phyloP scores from a whole-genome alignment of 2,888 invertebrate genomes.

The Eumacrocentrus americanus region DNA sequence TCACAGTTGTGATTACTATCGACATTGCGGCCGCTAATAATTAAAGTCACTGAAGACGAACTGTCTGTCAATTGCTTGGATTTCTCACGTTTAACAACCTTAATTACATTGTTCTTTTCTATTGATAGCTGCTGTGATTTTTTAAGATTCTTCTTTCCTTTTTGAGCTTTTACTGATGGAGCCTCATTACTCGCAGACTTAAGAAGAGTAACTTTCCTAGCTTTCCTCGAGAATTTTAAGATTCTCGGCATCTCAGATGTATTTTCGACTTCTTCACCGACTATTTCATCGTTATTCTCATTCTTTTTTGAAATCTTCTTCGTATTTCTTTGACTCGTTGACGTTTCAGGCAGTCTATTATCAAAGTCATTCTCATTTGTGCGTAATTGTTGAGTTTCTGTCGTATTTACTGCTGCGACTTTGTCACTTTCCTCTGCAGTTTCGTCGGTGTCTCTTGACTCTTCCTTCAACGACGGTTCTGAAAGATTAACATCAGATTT shows the following conservation, averaged over 20 bases:
- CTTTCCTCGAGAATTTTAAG: constrained; percentile 10
- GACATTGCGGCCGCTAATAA: constrained; percentile 23
- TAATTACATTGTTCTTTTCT: constrained; percentile 32
- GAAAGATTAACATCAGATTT: too few relatives aligned
- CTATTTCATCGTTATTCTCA: neutral
- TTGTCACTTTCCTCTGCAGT: too few relatives aligned
- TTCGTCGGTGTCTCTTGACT: too few relatives aligned
- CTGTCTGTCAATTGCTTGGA: constrained; percentile 46
- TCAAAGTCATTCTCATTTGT: too few relatives aligned
- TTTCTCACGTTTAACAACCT: constrained; percentile 43
- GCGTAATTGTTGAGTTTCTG: too few relatives aligned
- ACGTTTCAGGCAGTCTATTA: too few relatives aligned
- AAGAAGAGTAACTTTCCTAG: neutral
- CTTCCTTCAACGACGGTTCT: too few relatives aligned
- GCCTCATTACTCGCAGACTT: neutral
- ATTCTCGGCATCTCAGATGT: neutral
- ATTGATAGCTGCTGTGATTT: neutral
- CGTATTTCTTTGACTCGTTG: too few relatives aligned
- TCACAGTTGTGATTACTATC: constrained; percentile 11
- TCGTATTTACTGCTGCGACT: too few relatives aligned
- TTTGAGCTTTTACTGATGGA: neutral
- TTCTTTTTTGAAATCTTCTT: too few relatives aligned
- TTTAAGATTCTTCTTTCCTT: neutral
- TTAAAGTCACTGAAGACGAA: constrained; percentile 34
- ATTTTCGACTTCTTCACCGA: neutral